Conservation (phyloP, 2,113 vertebrate species). For the Quiscalus mexicanus region DNA sequence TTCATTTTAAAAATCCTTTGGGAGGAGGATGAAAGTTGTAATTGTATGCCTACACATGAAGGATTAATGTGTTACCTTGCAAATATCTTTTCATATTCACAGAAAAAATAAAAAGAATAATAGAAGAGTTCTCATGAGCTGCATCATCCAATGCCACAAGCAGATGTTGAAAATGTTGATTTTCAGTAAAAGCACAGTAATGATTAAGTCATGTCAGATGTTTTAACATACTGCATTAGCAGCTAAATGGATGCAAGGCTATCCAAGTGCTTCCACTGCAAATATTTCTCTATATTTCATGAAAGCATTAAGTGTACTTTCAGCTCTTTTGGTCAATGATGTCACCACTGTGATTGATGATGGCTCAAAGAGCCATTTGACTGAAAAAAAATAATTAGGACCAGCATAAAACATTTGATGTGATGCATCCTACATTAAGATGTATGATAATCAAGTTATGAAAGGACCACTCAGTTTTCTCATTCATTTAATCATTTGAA, state of each 20-base stretch:
- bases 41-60: neutral
- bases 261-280: neutral
- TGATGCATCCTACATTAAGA: neutral
- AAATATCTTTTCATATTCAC: neutral
- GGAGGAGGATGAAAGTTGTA: neutral
- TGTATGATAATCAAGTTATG: neutral
- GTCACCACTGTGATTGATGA: neutral
- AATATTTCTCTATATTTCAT: neutral
- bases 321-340: neutral
- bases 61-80: conserved; percentile 10
- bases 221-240: neutral
- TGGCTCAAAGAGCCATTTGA: neutral
- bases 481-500: neutral
- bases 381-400: neutral
- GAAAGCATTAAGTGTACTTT: neutral
- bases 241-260: neutral
- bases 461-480: neutral
- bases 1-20: neutral
- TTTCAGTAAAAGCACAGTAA: neutral
- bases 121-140: neutral
- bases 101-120: neutral
- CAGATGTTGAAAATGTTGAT: neutral
- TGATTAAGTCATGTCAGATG: neutral
- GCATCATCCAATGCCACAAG: neutral
- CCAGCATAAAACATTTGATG: neutral